These are phyloP conservation scores for Apis laboriosa DNA, from an alignment of 1,140 invertebrate species.

Conservation along the genomic window DNA sequence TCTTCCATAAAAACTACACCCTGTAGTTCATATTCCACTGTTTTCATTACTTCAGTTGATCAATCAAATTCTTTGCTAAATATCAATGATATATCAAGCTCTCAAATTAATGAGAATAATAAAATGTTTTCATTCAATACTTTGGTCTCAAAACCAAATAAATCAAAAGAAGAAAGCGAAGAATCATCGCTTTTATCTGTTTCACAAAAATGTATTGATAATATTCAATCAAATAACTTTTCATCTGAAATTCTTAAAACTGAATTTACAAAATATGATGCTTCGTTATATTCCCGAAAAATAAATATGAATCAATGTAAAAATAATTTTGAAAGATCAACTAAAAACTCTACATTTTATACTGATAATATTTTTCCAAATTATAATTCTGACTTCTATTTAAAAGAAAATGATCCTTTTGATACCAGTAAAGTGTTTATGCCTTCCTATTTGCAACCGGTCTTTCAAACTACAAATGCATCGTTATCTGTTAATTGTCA, in stretches of 20 bases:
- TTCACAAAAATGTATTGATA: background rate
- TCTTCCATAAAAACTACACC: conserved; percentile 58
- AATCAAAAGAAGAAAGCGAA: conserved; percentile 24
- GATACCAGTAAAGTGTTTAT: conserved; percentile 72
- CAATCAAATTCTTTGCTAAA: conserved; percentile 32
- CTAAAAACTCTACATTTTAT: conserved; percentile 20
- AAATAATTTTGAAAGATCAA: background rate
- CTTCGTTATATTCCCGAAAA: background rate
- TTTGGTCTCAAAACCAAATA: conserved; percentile 5
- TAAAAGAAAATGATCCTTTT: conserved; percentile 70
- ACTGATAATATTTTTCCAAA: conserved; percentile 7
- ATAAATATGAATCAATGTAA: background rate
- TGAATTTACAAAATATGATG: conserved; percentile 24
- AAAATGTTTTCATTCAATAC: conserved; percentile 25
- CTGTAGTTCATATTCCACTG: conserved; percentile 10
- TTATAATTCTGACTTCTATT: conserved; percentile 24
- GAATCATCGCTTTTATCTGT: conserved; percentile 13
- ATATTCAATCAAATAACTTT: conserved; percentile 5
- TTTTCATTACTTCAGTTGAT: conserved; percentile 38
- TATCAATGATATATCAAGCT: conserved; percentile 1
- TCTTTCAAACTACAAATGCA: conserved; percentile 59
- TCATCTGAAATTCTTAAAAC: conserved; percentile 28
- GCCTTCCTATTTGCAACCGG: conserved; percentile 62
- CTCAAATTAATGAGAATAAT: conserved; percentile 1
- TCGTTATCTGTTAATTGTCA: conserved; percentile 58